Evolutionary conservation across 2,113 vertebrate genomes (phyloP).

Genomic region (Gobiocypris rarus): DNA sequence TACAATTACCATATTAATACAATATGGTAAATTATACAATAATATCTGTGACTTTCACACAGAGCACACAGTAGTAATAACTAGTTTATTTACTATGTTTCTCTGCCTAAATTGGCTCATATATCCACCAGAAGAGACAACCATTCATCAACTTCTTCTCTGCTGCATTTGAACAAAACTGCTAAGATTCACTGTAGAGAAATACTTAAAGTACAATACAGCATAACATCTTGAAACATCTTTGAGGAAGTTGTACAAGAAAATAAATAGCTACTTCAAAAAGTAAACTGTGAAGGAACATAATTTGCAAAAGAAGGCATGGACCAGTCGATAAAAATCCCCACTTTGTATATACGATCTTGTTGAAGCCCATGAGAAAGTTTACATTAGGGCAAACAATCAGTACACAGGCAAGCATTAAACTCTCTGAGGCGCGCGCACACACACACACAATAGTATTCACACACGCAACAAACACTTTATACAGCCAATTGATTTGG

Average conservation of each 20-base stretch:
- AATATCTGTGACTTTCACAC: neutral
- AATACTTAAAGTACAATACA: constrained; percentile 3
- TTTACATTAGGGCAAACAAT: constrained; percentile 62
- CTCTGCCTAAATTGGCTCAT: neutral
- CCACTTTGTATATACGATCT: constrained; percentile 29
- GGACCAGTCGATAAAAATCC: neutral
- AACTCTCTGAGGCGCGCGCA: constrained; percentile 45
- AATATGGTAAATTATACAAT: too few species aligned
- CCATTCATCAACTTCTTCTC: neutral
- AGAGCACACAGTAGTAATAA: neutral
- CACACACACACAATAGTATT: constrained; percentile 47
- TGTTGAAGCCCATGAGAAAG: constrained; percentile 58
- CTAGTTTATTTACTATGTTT: constrained; percentile 21
- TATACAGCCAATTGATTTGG: neutral
- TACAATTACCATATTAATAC: too few species aligned
- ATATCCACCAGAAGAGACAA: neutral
- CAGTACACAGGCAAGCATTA: constrained; percentile 47
- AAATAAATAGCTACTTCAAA: constrained; percentile 50
- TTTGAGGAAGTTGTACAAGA: neutral
- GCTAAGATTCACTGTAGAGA: neutral
- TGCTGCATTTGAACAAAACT: neutral
- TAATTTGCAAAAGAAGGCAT: neutral
- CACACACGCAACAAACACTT: neutral
- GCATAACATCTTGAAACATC: neutral
- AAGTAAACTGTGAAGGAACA: constrained; percentile 1